Evolutionary conservation across 1,140 invertebrate species (phyloP), one percentile per base, ranked within the genome.

Genomic region (Drosophila auraria): DNA sequence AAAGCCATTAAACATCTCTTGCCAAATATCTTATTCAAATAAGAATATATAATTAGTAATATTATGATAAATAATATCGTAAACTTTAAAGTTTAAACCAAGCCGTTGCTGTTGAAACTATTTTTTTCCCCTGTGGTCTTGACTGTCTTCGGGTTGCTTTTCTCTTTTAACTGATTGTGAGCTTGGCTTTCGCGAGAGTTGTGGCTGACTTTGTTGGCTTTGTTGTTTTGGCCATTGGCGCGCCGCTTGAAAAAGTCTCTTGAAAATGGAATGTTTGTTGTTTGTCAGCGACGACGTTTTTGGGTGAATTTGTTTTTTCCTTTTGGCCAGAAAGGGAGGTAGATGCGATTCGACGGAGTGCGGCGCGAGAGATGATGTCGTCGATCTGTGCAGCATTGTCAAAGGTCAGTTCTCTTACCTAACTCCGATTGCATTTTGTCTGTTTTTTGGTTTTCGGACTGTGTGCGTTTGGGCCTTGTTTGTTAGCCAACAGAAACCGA

Each of bases 381-480:
- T 62, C 64, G 83, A 82, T 87, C 83, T 87, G 77, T 87, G 86
- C 86, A 90, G 82, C 79, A 86, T 89, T 90, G 86, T 82, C 82
- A 90, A 89, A 89, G 86, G 86, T 89, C 86, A 89, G 86, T 89
- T 89, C 81, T 83, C 86, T 89, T 89, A 89, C 84, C 84, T 89
- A 89, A 89, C 84, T 90, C 71, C 78, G 84, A 89, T 87, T 89
- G 84, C 84, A 89, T 84, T 89, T 87, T 50, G 47, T 73, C 40
- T 62, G 61, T 69, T 75, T 64, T 47, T 45, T 11, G 23, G n/a
- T 17, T 30, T 45, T 56, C 53, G 53, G 15, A 59, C 40, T 74
- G 57, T 79, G 62, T 73, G 69, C 62, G 63, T 75, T 74, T 65
- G 58, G 27, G 78, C 76, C 51, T 78, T 78, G 33, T 68, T 78